A percentile compares a stretch with the other conserved stretches of the same genome.
Evolutionary conservation across 2,888 invertebrate species (phyloP).

Genomic region (Callimorpha dominula): DNA sequence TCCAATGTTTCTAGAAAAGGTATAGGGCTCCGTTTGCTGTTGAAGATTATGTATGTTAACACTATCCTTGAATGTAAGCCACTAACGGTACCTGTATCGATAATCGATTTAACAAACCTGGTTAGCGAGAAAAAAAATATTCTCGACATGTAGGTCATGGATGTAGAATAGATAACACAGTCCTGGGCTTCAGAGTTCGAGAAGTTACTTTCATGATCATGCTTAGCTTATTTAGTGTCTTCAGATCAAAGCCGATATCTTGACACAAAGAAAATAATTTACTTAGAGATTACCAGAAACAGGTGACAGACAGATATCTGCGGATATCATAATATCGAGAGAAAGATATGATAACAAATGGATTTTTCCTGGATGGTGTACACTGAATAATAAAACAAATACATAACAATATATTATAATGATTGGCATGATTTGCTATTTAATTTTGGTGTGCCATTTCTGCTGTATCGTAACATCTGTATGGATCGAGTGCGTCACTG

Average conservation of each 20-base stretch:
- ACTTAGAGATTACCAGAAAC: too few relatives aligned
- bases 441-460: background rate
- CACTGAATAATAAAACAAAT: background rate
- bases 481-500: constrained; percentile 7
- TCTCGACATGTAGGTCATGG: background rate
- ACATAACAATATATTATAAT: background rate
- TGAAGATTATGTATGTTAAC: background rate
- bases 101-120: background rate
- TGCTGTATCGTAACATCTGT: constrained; percentile 1
- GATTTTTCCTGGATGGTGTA: background rate
- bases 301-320: background rate
- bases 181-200: too few relatives aligned
- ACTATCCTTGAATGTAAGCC: background rate
- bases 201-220: background rate
- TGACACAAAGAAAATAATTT: background rate
- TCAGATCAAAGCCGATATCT: background rate
- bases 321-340: background rate
- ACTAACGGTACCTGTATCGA: background rate
- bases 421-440: constrained; percentile 1
- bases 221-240: background rate
- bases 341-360: background rate
- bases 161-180: background rate
- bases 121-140: background rate
- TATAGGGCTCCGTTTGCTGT: background rate
- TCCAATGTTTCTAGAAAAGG: background rate